These are phyloP conservation scores for Epistrophe eligans DNA, from an alignment of 2,888 invertebrate genomes.

Conservation along the genomic window DNA sequence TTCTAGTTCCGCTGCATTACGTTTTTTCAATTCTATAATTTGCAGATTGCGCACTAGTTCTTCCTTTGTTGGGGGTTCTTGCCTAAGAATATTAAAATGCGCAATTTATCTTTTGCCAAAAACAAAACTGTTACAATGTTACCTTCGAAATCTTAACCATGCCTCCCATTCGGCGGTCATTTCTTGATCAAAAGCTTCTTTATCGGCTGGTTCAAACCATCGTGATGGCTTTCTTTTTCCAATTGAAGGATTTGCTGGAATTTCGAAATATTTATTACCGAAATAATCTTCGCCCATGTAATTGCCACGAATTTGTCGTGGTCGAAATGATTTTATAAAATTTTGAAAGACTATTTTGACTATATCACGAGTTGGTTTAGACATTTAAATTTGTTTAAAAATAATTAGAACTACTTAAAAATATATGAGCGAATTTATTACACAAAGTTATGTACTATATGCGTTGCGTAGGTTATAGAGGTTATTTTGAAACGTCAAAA, in stretches of 20 bases:
- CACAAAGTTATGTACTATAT: slow-evolving; percentile 14
- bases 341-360: slow-evolving; percentile 82
- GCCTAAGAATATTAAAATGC: slow-evolving; percentile 80
- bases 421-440: neutral
- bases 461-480: neutral
- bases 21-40: slow-evolving; percentile 89
- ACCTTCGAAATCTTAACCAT: slow-evolving; percentile 90
- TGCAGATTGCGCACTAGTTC: slow-evolving; percentile 90
- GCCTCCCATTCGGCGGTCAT: slow-evolving; percentile 95
- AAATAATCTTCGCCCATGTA: slow-evolving; percentile 90
- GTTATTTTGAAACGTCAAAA: slow-evolving; percentile 31
- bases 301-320: slow-evolving; percentile 85
- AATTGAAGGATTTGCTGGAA: slow-evolving; percentile 87
- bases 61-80: slow-evolving; percentile 88
- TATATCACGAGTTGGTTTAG: slow-evolving; percentile 82
- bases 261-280: slow-evolving; percentile 93
- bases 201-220: slow-evolving; percentile 89
- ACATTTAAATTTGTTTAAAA: slow-evolving; percentile 60
- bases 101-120: neutral
- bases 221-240: slow-evolving; percentile 88
- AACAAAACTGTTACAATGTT: slow-evolving; percentile 40
- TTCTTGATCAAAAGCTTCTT: slow-evolving; percentile 88
- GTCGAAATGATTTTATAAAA: slow-evolving; percentile 83
- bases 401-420: neutral
- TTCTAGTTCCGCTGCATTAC: slow-evolving; percentile 90